phyloP scores from a whole-genome alignment of 1,140 invertebrate species.

The Aporrectodea caliginosa region DNA sequence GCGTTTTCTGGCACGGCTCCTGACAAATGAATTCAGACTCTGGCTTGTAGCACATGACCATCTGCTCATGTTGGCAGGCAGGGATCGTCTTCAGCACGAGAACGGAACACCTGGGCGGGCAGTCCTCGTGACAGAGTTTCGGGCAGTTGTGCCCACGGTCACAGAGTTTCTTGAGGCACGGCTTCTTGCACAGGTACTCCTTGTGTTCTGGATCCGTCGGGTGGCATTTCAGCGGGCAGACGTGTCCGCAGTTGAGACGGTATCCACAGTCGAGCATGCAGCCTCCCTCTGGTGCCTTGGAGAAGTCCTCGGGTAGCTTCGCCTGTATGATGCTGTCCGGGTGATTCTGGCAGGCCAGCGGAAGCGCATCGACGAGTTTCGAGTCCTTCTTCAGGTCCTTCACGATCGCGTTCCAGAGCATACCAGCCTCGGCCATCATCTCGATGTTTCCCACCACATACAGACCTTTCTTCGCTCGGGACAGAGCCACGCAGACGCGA shows the following conservation, averaged over 20 bases:
- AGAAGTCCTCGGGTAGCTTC: slow-evolving; percentile 41
- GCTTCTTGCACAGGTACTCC: slow-evolving; percentile 33
- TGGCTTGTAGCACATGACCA: slow-evolving; percentile 28
- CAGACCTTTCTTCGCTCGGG: slow-evolving; percentile 69
- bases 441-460: slow-evolving; percentile 66
- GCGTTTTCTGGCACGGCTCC: slow-evolving; percentile 20
- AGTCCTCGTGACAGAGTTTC: slow-evolving; percentile 27
- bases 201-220: slow-evolving; percentile 30
- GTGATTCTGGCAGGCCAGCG: slow-evolving; percentile 37
- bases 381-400: slow-evolving; percentile 20
- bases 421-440: slow-evolving; percentile 52
- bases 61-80: slow-evolving; percentile 31
- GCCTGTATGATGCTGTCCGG: slow-evolving; percentile 33
- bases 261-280: slow-evolving; percentile 39
- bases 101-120: slow-evolving; percentile 23
- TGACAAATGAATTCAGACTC: slow-evolving; percentile 27
- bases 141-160: slow-evolving; percentile 33
- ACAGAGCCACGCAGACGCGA: slow-evolving; percentile 75
- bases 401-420: slow-evolving; percentile 49
- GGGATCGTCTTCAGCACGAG: slow-evolving; percentile 27
- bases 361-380: slow-evolving; percentile 20
- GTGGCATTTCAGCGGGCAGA: slow-evolving; percentile 37
- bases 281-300: slow-evolving; percentile 42
- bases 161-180: slow-evolving; percentile 36
- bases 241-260: slow-evolving; percentile 40